Percentiles rank a stretch among this genome's conserved stretches.
These are phyloP conservation scores for Synanceia verrucosa DNA, from an alignment of 2,797 vertebrate species.

Conservation along the genomic window DNA sequence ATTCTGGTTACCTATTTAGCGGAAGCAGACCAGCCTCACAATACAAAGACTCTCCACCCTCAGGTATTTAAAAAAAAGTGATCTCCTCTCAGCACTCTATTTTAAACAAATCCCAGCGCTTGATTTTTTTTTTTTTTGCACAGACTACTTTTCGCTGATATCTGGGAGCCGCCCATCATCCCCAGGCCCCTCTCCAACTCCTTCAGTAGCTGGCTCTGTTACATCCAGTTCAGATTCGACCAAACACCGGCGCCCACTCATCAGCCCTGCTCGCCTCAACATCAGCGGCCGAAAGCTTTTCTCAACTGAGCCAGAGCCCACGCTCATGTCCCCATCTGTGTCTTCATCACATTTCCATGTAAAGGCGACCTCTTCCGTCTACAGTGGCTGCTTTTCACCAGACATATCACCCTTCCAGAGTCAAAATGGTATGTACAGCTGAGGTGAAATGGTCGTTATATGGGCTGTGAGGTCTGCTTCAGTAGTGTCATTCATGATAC, in stretches of 20 bases:
- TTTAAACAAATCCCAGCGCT: not conserved
- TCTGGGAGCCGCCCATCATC: slow-evolving; percentile 86
- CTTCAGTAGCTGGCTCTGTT: slow-evolving; percentile 89
- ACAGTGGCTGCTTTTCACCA: slow-evolving; percentile 64
- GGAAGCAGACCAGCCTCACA: slow-evolving; percentile 90
- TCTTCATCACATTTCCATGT: slow-evolving; percentile 68
- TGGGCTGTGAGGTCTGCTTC: not conserved
- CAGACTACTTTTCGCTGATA: slow-evolving; percentile 92
- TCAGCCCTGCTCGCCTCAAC: slow-evolving; percentile 95
- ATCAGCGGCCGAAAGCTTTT: slow-evolving; percentile 90
- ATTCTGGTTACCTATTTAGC: slow-evolving; percentile 95
- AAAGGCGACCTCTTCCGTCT: slow-evolving; percentile 68
- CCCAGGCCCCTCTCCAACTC: slow-evolving; percentile 88
- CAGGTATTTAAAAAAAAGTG: slow-evolving; percentile 85
- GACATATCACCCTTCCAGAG: slow-evolving; percentile 76
- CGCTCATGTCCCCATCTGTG: slow-evolving; percentile 48
- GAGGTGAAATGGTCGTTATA: too few species aligned
- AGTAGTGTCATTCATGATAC: not conserved
- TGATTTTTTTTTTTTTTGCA: not conserved
- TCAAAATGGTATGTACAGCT: slow-evolving; percentile 68
- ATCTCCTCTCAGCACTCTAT: not conserved
- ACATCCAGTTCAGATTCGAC: slow-evolving; percentile 90
- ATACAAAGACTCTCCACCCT: slow-evolving; percentile 85
- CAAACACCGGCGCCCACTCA: slow-evolving; percentile 90
- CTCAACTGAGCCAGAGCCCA: slow-evolving; percentile 71